Percentiles rank a stretch among this genome's conserved stretches.
Evolutionary conservation across 1,140 invertebrate genomes (phyloP).

Genomic region (Dreissena rostriformis): DNA sequence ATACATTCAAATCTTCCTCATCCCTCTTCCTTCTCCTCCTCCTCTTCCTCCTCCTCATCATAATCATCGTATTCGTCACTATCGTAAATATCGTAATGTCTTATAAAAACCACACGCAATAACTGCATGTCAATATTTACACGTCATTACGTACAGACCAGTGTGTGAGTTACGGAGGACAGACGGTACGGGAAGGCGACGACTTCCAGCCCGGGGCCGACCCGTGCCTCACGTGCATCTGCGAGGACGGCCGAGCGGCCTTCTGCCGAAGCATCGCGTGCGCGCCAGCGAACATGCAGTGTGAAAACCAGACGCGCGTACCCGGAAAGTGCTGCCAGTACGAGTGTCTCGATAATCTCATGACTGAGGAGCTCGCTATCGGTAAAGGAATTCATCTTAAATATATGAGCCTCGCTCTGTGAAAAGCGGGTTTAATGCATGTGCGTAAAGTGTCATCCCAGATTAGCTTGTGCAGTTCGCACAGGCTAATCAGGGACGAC

Average conservation of each 20-base stretch:
- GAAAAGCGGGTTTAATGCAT: too few relatives aligned
- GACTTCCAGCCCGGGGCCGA: background rate
- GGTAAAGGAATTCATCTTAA: too few relatives aligned
- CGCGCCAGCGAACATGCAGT: background rate
- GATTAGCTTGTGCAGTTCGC: too few relatives aligned
- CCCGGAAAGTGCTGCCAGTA: slow-evolving; percentile 15
- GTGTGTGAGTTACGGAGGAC: background rate
- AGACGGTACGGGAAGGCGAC: background rate
- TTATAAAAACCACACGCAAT: background rate
- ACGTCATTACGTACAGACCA: background rate
- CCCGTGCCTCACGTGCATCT: slow-evolving; percentile 20
- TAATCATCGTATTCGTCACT: background rate
- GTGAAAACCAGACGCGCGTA: background rate
- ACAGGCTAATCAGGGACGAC: too few relatives aligned
- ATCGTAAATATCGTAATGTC: background rate
- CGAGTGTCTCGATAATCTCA: background rate
- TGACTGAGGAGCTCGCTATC: too few relatives aligned
- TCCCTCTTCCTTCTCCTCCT: too few relatives aligned
- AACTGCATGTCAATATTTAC: background rate
- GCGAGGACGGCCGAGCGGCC: background rate
- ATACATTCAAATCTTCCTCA: too few relatives aligned
- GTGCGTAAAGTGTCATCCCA: too few relatives aligned
- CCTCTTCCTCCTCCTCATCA: too few relatives aligned
- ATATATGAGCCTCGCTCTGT: too few relatives aligned
- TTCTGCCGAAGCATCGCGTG: slow-evolving; percentile 10